A percentile compares a stretch with the other conserved stretches of the same genome.
phyloP scores from a whole-genome alignment of 2,888 invertebrate genomes.

The Acronicta aceris region DNA sequence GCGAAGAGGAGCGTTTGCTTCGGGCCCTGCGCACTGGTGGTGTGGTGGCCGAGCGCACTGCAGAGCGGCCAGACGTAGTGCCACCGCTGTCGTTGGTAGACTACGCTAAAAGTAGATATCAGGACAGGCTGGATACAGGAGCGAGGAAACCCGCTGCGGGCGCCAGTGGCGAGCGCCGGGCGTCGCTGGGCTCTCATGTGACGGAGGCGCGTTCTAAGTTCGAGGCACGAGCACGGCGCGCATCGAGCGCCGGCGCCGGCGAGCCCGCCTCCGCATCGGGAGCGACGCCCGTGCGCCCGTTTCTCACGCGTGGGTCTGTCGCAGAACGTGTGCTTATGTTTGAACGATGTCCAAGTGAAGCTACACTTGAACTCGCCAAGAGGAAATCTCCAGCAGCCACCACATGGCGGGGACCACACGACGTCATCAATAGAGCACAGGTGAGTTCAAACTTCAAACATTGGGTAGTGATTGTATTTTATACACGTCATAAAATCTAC shows the following conservation, averaged over 20 bases:
- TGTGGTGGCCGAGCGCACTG: conserved; percentile 83
- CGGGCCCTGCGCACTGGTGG: conserved; percentile 93
- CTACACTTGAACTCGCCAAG: conserved; percentile 91
- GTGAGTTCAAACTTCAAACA: conserved; percentile 59
- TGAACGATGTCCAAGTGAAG: conserved; percentile 96
- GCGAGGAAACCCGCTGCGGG: conserved; percentile 83
- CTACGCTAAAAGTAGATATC: conserved; percentile 91
- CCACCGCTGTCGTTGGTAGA: conserved; percentile 90
- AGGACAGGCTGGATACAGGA: conserved; percentile 88
- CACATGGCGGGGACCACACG: conserved; percentile 89
- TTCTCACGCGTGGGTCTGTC: conserved; percentile 96
- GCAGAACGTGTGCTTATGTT: conserved; percentile 97
- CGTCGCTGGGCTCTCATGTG: conserved; percentile 85
- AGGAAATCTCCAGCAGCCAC: conserved; percentile 88
- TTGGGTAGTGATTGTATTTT: no score
- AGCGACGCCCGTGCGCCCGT: conserved; percentile 92
- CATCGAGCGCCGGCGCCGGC: conserved; percentile 82
- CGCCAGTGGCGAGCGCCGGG: conserved; percentile 80
- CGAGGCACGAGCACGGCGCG: conserved; percentile 85
- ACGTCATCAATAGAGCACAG: conserved; percentile 89
- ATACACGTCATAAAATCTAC: no score
- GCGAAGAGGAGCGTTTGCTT: conserved; percentile 94
- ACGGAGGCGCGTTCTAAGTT: conserved; percentile 87
- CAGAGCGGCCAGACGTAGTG: conserved; percentile 85
- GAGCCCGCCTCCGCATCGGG: conserved; percentile 76